Conservation (phyloP, 2,888 invertebrate species). For the Melinopterus prodromus region DNA sequence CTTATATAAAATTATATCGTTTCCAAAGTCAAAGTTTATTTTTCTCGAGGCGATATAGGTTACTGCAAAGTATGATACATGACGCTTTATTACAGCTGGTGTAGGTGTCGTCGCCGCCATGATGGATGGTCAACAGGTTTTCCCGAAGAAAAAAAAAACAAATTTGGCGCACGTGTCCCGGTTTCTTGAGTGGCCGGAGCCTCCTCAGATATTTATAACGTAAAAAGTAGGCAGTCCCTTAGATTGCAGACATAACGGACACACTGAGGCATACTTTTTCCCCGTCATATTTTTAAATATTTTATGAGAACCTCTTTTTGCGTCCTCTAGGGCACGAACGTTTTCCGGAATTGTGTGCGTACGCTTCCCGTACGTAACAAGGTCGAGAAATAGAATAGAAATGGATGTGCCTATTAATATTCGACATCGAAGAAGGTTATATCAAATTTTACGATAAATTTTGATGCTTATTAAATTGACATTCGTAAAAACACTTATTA, state of each 20-base stretch:
- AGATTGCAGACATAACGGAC: constrained; percentile 4
- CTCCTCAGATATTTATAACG: neutral
- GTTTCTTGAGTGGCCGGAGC: neutral
- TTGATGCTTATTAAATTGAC: no score
- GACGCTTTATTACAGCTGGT: neutral
- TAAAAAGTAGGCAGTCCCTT: neutral
- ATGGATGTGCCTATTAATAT: no score
- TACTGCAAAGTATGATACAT: constrained; percentile 4
- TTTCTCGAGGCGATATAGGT: neutral
- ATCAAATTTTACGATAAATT: no score
- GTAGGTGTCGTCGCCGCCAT: neutral
- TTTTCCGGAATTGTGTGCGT: neutral
- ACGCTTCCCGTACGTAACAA: neutral
- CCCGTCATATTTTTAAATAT: neutral
- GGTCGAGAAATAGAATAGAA: no score
- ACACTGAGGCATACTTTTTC: constrained; percentile 4
- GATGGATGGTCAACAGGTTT: constrained; percentile 4
- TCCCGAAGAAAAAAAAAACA: neutral
- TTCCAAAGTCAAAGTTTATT: neutral
- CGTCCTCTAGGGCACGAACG: neutral
- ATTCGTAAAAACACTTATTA: no score
- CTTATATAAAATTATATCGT: neutral
- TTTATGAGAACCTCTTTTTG: neutral
- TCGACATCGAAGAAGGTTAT: no score
- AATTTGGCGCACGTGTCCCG: neutral